Evolutionary conservation across 92 coral and sea anemone genomes (phyloP).

Genomic region (Porites rus): DNA sequence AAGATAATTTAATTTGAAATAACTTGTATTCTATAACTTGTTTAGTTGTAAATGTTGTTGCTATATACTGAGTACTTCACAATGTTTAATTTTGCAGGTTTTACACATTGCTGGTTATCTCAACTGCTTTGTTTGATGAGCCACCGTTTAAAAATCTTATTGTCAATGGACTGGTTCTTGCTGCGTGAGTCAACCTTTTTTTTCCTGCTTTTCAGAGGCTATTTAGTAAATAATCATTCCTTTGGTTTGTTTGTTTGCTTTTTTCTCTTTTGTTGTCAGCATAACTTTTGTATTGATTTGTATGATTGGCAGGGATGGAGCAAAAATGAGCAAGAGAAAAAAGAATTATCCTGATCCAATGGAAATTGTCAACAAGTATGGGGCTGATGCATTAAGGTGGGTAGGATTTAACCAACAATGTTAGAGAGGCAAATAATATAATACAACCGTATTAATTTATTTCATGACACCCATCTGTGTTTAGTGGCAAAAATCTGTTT

Average conservation of each 20-base stretch:
- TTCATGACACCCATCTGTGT: too few species aligned
- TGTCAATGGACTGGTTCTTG: conserved; percentile 97
- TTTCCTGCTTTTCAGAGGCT: not conserved
- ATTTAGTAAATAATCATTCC: not conserved
- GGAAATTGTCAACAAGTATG: conserved; percentile 89
- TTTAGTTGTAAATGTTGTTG: not conserved
- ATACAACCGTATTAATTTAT: too few species aligned
- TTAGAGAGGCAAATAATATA: too few species aligned
- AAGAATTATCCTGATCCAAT: conserved; percentile 97
- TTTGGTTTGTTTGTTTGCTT: not conserved
- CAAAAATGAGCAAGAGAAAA: conserved; percentile 98
- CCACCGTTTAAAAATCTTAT: conserved; percentile 99
- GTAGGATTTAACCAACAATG: not conserved
- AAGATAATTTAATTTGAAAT: not conserved
- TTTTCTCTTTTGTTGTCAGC: not conserved
- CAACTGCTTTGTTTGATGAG: conserved; percentile 95
- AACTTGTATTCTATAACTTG: not conserved
- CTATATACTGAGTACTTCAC: not conserved
- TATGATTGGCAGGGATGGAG: conserved; percentile 79
- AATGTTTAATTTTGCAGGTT: conserved; percentile 68
- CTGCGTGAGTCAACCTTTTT: conserved; percentile 77
- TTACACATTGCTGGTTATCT: conserved; percentile 93
- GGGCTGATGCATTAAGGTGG: conserved; percentile 96
- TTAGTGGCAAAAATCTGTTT: too few species aligned
- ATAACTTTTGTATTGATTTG: not conserved